phyloP scores from a whole-genome alignment of 2,113 vertebrate genomes.

The Cisticola juncidis region DNA sequence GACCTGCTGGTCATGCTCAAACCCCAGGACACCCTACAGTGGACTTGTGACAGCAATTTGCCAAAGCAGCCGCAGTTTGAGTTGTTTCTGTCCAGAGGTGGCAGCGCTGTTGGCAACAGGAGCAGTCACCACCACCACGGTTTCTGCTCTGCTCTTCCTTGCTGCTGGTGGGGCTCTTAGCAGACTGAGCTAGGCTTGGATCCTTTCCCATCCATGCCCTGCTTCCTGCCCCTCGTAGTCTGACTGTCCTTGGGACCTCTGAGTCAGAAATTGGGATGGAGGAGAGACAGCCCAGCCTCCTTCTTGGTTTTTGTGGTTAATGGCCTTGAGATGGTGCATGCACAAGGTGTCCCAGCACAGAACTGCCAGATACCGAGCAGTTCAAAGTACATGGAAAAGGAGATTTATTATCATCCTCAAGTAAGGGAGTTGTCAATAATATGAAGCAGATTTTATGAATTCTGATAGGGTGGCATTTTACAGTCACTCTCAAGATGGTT shows the following conservation, averaged over 20 bases:
- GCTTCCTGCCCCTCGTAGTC: background rate
- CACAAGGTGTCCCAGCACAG: background rate
- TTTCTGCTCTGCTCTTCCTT: background rate
- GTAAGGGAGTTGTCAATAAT: background rate
- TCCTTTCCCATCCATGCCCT: background rate
- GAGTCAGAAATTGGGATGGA: conserved; percentile 3
- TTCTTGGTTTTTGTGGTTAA: background rate
- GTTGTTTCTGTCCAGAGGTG: background rate
- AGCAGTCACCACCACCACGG: background rate
- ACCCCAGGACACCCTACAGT: background rate
- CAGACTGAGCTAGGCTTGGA: background rate
- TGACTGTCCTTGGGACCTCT: background rate
- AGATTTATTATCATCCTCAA: background rate
- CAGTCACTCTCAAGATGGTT: background rate
- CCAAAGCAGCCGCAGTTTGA: background rate
- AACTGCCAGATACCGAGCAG: background rate
- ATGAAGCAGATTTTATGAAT: background rate
- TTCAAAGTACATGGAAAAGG: background rate
- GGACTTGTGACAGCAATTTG: background rate
- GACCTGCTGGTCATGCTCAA: background rate
- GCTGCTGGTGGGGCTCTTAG: background rate
- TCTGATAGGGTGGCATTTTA: background rate
- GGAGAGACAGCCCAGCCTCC: background rate
- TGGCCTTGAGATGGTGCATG: background rate
- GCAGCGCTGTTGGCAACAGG: background rate